A percentile compares a stretch with the other conserved stretches of the same genome.
phyloP scores from a whole-genome alignment of 2,888 invertebrate species.

The Acanthoscelides obtectus region DNA sequence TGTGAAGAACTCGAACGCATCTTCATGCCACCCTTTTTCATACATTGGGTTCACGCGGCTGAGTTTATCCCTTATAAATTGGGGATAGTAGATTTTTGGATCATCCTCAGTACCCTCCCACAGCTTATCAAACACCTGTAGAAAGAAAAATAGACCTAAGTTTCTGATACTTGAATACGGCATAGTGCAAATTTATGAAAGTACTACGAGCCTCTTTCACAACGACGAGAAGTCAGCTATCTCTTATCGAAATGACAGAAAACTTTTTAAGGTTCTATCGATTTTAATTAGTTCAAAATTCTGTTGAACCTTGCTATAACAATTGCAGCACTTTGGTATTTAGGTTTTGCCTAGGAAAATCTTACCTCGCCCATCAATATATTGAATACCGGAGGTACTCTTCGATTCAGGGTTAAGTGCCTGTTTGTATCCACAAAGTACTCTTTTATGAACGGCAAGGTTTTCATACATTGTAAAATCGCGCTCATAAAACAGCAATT shows the following conservation, averaged over 20 bases:
- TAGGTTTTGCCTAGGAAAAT: no score
- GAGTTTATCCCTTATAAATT: conserved; percentile 34
- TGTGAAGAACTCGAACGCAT: conserved; percentile 43
- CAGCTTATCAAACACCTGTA: conserved; percentile 20
- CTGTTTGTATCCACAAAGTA: conserved; percentile 68
- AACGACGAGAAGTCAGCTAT: no score
- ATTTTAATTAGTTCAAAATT: no score
- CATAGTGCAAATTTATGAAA: not conserved
- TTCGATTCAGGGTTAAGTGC: conserved; percentile 57
- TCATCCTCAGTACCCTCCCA: conserved; percentile 24
- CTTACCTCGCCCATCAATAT: conserved; percentile 21
- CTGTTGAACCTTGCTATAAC: no score
- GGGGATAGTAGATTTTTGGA: conserved; percentile 25
- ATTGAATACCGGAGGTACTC: conserved; percentile 30
- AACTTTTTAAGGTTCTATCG: no score
- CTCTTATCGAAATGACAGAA: no score
- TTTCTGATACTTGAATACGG: not conserved
- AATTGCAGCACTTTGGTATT: no score
- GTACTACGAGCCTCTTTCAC: not conserved
- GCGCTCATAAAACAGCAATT: conserved; percentile 98
- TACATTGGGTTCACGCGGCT: conserved; percentile 33
- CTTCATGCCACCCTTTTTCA: conserved; percentile 44
- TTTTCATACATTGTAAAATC: conserved; percentile 87
- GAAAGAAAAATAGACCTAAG: conserved; percentile 10
- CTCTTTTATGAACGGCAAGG: conserved; percentile 68